Evolutionary conservation across 2,113 vertebrate species (phyloP).

Genomic region (Salvelinus sp.): DNA sequence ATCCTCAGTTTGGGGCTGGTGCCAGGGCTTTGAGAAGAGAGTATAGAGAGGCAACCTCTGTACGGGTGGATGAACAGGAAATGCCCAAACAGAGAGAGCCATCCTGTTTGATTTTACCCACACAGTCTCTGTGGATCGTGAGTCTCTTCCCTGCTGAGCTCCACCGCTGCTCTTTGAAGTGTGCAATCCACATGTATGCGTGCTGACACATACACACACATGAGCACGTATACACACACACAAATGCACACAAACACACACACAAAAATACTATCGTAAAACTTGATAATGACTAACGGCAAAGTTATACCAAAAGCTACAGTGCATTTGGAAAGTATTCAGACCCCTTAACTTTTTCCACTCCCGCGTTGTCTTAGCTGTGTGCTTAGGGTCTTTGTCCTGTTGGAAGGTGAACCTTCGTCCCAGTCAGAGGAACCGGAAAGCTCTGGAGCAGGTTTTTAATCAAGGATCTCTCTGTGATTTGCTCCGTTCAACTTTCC

Average conservation of each 20-base stretch:
- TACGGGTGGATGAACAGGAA: slow-evolving; percentile 35
- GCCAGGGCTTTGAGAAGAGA: slow-evolving; percentile 30
- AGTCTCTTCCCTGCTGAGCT: slow-evolving; percentile 51
- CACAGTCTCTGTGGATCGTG: slow-evolving; percentile 42
- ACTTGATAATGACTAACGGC: too few species aligned
- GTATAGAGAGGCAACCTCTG: slow-evolving; percentile 26
- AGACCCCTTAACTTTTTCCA: too few species aligned
- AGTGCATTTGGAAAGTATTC: too few species aligned
- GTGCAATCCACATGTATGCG: slow-evolving; percentile 21
- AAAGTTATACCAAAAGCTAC: too few species aligned
- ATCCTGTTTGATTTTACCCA: slow-evolving; percentile 59
- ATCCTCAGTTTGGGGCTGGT: slow-evolving; percentile 41
- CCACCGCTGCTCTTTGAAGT: slow-evolving; percentile 61
- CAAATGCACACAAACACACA: neutral
- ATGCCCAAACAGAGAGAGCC: slow-evolving; percentile 15
- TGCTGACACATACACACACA: neutral
- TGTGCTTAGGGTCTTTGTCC: too few species aligned
- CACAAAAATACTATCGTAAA: too few species aligned
- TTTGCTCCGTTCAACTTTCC: too few species aligned
- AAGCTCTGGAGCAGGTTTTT: too few species aligned
- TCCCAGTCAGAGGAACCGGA: too few species aligned
- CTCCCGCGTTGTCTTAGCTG: too few species aligned
- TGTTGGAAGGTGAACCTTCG: too few species aligned
- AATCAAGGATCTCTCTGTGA: too few species aligned
- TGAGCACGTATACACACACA: neutral